Evolutionary conservation across 2,888 invertebrate genomes (phyloP), one percentile per base, ranked within the genome.

Genomic region (Sturmia bella): DNA sequence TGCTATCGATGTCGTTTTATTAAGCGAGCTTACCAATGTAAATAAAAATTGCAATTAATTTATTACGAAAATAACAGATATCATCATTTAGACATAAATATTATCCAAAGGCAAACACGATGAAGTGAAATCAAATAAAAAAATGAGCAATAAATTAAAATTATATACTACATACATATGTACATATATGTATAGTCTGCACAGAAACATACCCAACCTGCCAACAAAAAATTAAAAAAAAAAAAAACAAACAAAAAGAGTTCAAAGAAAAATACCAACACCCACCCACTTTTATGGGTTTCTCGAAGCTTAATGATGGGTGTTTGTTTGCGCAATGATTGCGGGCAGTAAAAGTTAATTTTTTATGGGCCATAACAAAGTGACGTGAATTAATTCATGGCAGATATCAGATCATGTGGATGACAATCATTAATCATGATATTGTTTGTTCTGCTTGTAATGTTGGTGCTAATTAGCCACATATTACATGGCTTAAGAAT

Each of bases 211-310:
- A 27, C 27, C 27, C 32, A 32, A 32, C 7, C 9, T 32, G 32
- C 9, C 9, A 7, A 7, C 4, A 32, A 32, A 7, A 32, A 32
- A 13, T 32, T 32, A 7, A 7, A 3, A 32, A 32, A 7, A 32
- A 32, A 13, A 21, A 56, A 32, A 15, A n/a, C n/a, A 56, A 56
- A 13, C 15, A n/a, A n/a, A 15, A 56, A 15, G 11, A 32, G 13
- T 37, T 17, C 19, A 17, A 37, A 17, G 21, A 24, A 61, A 37
- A 41, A 50, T 3, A 27, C 56, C 9, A 63, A 70, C 77, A 77
- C 77, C 77, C 70, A 56, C 77, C 77, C 61, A 56, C 13, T 57
- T 77, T 76, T 66, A 76, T 61, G 54, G 54, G 21, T 69, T 54
- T 61, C 17, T 43, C 3, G 24, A 37, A 61, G 13, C 21, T 59